These are phyloP conservation scores for Halesus radiatus DNA, from an alignment of 1,140 invertebrate species.

Conservation along the genomic window DNA sequence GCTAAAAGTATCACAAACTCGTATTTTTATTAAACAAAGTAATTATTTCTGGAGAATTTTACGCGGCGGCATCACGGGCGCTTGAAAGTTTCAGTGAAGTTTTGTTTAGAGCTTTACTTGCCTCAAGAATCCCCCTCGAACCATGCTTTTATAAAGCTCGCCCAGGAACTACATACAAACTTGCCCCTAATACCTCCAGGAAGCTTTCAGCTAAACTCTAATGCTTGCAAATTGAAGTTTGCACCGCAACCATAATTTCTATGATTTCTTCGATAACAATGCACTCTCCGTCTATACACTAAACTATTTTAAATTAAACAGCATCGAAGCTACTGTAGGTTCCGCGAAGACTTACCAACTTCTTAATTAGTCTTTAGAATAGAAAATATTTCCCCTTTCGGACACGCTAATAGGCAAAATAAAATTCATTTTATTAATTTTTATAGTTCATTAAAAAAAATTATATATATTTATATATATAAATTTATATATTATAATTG, in stretches of 20 bases:
- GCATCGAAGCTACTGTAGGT: too few species aligned
- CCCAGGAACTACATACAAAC: background rate
- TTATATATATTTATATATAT: too few species aligned
- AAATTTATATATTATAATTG: too few species aligned
- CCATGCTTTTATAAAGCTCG: slow-evolving; percentile 20
- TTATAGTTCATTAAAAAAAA: too few species aligned
- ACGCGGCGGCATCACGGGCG: background rate
- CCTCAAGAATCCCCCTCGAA: background rate
- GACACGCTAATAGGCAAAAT: too few species aligned
- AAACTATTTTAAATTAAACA: too few species aligned
- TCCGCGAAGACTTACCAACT: too few species aligned
- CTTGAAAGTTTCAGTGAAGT: slow-evolving; percentile 6
- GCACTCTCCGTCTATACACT: too few species aligned
- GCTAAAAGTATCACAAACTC: too few species aligned
- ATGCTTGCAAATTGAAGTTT: slow-evolving; percentile 30
- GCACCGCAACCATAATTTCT: background rate
- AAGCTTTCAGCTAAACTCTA: slow-evolving; percentile 1
- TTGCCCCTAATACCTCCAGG: slow-evolving; percentile 13
- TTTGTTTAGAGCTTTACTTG: slow-evolving; percentile 8
- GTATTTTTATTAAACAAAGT: background rate
- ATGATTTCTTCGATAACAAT: slow-evolving; percentile 1
- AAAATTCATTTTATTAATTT: too few species aligned
- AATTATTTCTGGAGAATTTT: background rate
- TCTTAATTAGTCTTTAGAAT: too few species aligned
- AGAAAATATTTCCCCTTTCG: too few species aligned